Evolutionary conservation across 2,888 invertebrate species (phyloP), one percentile per base, ranked within the genome.

Genomic region (Vandiemenella viatica): DNA sequence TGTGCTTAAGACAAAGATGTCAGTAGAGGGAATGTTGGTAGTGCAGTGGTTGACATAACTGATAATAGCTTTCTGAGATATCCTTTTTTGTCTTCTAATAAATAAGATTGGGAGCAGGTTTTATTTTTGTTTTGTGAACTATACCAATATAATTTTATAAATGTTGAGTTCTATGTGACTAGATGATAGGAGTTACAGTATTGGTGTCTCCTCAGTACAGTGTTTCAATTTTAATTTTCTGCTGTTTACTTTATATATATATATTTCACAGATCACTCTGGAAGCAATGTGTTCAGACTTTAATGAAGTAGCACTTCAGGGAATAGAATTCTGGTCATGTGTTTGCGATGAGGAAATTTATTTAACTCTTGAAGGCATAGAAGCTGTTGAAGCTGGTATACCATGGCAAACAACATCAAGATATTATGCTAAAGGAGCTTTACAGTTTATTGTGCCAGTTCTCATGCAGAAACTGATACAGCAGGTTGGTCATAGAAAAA

Each of bases 251-350:
- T n/a, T n/a, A n/a, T n/a, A n/a, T n/a, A n/a, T n/a, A n/a, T n/a
- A n/a, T 53, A 56, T n/a, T n/a, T n/a, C 62, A 22, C 58, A 79
- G 77, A 97, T 98, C 50, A 96, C 98, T 7, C 71, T 98, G 63
- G 92, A 95, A 68, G 96, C 98, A 8, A 99, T 99, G 93, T 93
- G 92, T 65, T 90, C 90, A 16, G 91, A 92, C 55, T 79, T 87
- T 56, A 95, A 97, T 69, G 95, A 96, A 58, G 86, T 99, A 47
- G 85, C 93, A 16, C 75, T 97, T 49, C 97, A 97, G 73, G 98
- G 98, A 57, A 97, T 99, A 65, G 98, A 99, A 68, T 99, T 99
- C 71, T 99, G 99, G 98, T 97, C 96, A 4, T 97, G 95, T 61
- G 96, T 98, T 1, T 95, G 97, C 62, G 98, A 99, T 69, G 98